Base-by-base conservation (phyloP, 2,797 vertebrate species). In the Takifugu rubripes region DNA sequence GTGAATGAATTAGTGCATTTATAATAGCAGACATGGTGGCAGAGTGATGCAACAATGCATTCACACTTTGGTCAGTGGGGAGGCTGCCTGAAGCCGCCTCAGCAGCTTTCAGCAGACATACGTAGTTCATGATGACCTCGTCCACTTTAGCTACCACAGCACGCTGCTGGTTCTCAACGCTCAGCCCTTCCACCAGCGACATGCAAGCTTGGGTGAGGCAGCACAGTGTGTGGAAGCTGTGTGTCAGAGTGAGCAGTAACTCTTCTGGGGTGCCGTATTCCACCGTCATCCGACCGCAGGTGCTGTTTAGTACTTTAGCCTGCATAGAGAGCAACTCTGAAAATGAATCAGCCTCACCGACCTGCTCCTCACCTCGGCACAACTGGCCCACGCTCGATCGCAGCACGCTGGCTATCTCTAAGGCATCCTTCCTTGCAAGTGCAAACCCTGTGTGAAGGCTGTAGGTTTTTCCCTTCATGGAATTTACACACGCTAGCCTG, bases 221-320 rank as follows among this genome's bases (percentile, higher is more conserved):
- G 87, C 96, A 96, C 84, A 96, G 92, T 66, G 94, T 93, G 90
- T 96, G 93, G 85, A 96, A 96, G 89, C 95, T 96, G 89, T 94
- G 93, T 61, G 93, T 94, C 90, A 96, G 92, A 52, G 94, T 95
- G 87, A 93, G 90, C 76, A 96, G 92, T 80, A 95, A 81, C 89
- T 98, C 95, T 83, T 96, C 94, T 5, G 93, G 93, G 85, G 92
- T 92, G 88, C 91, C 89, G 80, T 94, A 94, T 73, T 93, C 93
- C 70, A 81, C 79, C 46, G 93, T 92, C 93, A 98, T 94, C 87
- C 92, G 94, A 87, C 89, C 90, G 88, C 95, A 96, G 88, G 94
- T 93, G 74, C 91, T 84, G 85, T 92, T 93, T 85, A 96, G 91
- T 82, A 94, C 92, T 88, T 92, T 93, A 26, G 94, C 94, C 90